Percentiles rank a stretch among this genome's conserved stretches.
Evolutionary conservation across 1,140 invertebrate species (phyloP).

Genomic region (Drosophila funebris): DNA sequence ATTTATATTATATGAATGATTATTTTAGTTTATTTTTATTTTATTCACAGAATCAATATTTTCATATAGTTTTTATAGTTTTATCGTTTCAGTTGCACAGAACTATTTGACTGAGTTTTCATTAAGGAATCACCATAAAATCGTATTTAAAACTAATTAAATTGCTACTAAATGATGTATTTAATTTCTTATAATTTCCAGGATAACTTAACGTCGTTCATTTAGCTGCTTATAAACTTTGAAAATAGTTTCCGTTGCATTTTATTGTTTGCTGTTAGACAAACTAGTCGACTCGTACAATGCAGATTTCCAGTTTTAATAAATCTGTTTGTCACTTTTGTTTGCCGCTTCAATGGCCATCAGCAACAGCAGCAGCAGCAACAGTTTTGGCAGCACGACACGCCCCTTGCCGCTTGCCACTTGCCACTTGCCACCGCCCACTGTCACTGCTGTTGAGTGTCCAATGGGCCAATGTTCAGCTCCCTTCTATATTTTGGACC

Average conservation of each 20-base stretch:
- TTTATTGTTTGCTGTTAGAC: slow-evolving; percentile 27
- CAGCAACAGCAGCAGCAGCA: slow-evolving; percentile 32
- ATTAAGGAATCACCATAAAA: no score
- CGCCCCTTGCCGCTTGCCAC: no score
- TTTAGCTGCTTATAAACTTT: neutral
- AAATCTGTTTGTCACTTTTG: slow-evolving; percentile 75
- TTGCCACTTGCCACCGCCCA: neutral
- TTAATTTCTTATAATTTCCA: neutral
- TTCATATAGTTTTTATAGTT: no score
- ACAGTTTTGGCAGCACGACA: slow-evolving; percentile 6
- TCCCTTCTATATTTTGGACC: neutral
- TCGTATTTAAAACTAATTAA: no score
- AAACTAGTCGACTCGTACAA: slow-evolving; percentile 37
- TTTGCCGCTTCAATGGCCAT: slow-evolving; percentile 62
- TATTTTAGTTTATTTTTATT: no score
- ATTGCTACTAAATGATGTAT: no score
- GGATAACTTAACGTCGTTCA: neutral
- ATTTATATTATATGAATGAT: no score
- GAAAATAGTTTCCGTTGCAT: slow-evolving; percentile 2
- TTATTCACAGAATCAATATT: no score
- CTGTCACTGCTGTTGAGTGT: neutral
- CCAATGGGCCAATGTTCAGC: neutral
- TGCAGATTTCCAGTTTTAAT: slow-evolving; percentile 73
- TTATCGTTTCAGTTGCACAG: no score
- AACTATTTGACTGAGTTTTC: no score